Conservation (phyloP, 2,797 vertebrate genomes). For the Heterohyrax brucei region DNA sequence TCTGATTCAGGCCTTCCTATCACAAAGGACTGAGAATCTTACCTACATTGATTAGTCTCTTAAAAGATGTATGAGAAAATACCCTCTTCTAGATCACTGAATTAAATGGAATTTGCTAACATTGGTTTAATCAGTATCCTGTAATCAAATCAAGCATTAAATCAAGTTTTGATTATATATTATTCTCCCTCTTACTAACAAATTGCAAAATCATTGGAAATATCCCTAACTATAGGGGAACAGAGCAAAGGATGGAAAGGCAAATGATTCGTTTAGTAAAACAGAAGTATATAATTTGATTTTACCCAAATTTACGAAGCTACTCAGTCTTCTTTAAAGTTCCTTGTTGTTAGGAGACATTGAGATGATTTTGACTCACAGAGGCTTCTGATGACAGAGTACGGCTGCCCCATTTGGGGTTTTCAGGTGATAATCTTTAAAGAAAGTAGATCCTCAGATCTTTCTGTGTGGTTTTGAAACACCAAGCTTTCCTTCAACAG, state of each 20-base stretch:
- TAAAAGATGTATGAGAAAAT: slow-evolving; percentile 60
- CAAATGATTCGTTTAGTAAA: slow-evolving; percentile 71
- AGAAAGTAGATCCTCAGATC: too few species aligned
- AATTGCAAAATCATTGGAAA: slow-evolving; percentile 82
- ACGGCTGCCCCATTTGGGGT: background rate
- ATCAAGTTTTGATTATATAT: slow-evolving; percentile 86
- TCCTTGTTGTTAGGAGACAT: background rate
- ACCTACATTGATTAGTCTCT: slow-evolving; percentile 61
- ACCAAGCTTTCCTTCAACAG: too few species aligned
- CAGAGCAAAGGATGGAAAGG: slow-evolving; percentile 32
- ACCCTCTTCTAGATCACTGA: slow-evolving; percentile 67
- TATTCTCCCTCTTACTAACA: slow-evolving; percentile 81
- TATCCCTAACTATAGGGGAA: slow-evolving; percentile 62
- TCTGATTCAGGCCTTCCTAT: background rate
- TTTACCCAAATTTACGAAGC: background rate
- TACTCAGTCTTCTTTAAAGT: background rate
- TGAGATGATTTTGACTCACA: background rate
- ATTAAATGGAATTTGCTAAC: slow-evolving; percentile 75
- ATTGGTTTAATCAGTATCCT: slow-evolving; percentile 83
- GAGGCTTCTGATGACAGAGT: background rate
- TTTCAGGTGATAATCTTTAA: too few species aligned
- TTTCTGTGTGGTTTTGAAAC: too few species aligned
- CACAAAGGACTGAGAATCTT: slow-evolving; percentile 51
- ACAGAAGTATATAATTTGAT: slow-evolving; percentile 70
- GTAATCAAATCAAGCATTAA: slow-evolving; percentile 85